Evolutionary conservation across 1,140 invertebrate genomes (phyloP).

Genomic region (Parasteatoda tepidariorum): DNA sequence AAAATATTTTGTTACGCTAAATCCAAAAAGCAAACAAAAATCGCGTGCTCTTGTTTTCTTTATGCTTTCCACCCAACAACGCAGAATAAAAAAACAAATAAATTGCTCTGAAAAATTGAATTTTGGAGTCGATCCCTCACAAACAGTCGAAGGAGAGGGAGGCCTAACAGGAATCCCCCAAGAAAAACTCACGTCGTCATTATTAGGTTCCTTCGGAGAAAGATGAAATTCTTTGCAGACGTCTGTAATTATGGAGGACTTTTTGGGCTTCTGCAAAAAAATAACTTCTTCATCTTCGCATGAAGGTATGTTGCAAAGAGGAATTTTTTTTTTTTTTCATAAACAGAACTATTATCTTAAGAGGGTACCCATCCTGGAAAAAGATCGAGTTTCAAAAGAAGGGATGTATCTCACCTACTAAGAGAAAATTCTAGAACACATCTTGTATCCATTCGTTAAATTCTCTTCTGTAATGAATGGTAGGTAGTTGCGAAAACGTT

Average conservation of each 20-base stretch:
- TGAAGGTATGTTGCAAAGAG: conserved; percentile 3
- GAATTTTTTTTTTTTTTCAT: conserved; percentile 36
- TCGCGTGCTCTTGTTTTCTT: background rate
- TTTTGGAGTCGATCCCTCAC: conserved; percentile 12
- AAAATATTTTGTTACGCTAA: background rate
- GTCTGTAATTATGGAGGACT: conserved; percentile 42
- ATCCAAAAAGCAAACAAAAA: background rate
- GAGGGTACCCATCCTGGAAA: background rate
- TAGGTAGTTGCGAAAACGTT: background rate
- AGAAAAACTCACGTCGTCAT: conserved; percentile 26
- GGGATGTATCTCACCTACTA: background rate
- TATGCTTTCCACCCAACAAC: background rate
- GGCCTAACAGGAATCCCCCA: conserved; percentile 28
- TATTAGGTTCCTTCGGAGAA: conserved; percentile 18
- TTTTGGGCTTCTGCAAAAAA: background rate
- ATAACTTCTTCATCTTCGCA: background rate
- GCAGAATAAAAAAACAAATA: background rate
- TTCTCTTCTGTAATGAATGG: background rate
- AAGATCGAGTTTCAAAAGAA: background rate
- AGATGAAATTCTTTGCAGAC: background rate
- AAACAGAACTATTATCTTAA: conserved; percentile 45
- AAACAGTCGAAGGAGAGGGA: background rate
- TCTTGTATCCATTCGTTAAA: background rate
- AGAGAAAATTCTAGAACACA: background rate
- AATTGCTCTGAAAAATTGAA: background rate